Evolutionary conservation across 2,888 invertebrate genomes (phyloP), one percentile per base, ranked within the genome.

Genomic region (Limnephilus marmoratus): DNA sequence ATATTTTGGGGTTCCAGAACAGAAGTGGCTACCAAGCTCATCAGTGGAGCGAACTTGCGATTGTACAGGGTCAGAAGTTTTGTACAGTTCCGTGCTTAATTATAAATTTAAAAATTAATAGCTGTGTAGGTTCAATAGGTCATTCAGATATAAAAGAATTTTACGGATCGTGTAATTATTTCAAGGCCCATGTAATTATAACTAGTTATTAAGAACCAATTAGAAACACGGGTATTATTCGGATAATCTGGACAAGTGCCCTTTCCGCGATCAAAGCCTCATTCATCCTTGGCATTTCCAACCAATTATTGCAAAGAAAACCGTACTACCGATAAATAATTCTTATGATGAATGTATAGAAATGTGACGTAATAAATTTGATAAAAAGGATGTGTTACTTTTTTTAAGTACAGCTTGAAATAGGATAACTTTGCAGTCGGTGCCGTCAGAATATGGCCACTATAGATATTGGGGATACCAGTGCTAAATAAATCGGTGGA

Each of bases 281-380:
- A 68, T 68, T n/a, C 68, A 68, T 68, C 68, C 68, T 68, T 68
- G 68, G n/a, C 68, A 68, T 68, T 68, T 68, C 0, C n/a, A 68
- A 68, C 68, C 68, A 68, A 68, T 68, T 68, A 68, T 68, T 68
- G 68, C 68, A 68, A 68, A 68, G 68, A 24, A 24, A 68, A 68
- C n/a, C 68, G n/a, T 24, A 68, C 68, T 24, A n/a, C 68, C 68
- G 24, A 68, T 24, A 68, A 68, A 68, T 68, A n/a, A n/a, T 68
- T 68, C n/a, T 68, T 68, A n/a, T n/a, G n/a, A 68, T n/a, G 68
- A 68, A 68, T n/a, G 68, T n/a, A 68, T 68, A 68, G 68, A 68
- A 0, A n/a, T 24, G 24, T 68, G 68, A 68, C 2, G 2, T 7
- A 68, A 68, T 68, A 68, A n/a, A 68, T 53, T 18, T 45, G 2